Base-by-base conservation (phyloP, 1,140 invertebrate species). In the Drosophila chauvacae region DNA sequence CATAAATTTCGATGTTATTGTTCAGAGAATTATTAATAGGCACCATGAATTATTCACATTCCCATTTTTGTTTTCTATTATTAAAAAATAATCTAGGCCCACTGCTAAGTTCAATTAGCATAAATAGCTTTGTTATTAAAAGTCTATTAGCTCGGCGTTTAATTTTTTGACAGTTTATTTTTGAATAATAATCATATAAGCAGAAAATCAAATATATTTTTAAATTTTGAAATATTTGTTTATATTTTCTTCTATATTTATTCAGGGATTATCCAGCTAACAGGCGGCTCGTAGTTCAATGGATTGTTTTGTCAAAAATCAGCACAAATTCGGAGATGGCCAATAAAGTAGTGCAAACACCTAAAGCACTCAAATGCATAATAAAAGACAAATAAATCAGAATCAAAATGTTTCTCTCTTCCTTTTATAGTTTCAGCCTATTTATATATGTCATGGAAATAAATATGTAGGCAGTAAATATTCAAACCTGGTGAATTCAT, bases 401-500 rank as follows among this genome's bases (percentile, higher is more conserved):
- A 72, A 51, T 30, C n/a, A 23, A n/a, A 44, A 72, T 11, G 23
- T 28, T 66, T 66, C 23, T 37, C 35, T 39, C 51, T 44, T 51
- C n/a, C 11, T 28, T 51, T 23, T 5, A 4, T 33, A 14, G 18
- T 50, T 35, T 50, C 47, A 18, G 18, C 10, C 11, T 35, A 45
- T 51, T 20, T 57, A n/a, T 41, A 42, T 26, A 39, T 47, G 58
- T 44, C 35, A 28, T 30, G 2, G 42, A 13, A 39, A 68, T 50
- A 65, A 39, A 61, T 62, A 51, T 61, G 18, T 35, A 44, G 33
- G 30, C 16, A 13, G 33, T 9, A 26, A 48, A 62, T 56, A 60
- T 58, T 82, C 26, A 50, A 57, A 53, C 4, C 18, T 55, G 45
- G 41, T 63, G 55, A 64, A 53, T 80, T 76, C 44, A 81, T 86